Percentiles rank a stretch among this genome's conserved stretches.
phyloP scores from a whole-genome alignment of 2,113 vertebrate species.

The Neoarius graeffei region DNA sequence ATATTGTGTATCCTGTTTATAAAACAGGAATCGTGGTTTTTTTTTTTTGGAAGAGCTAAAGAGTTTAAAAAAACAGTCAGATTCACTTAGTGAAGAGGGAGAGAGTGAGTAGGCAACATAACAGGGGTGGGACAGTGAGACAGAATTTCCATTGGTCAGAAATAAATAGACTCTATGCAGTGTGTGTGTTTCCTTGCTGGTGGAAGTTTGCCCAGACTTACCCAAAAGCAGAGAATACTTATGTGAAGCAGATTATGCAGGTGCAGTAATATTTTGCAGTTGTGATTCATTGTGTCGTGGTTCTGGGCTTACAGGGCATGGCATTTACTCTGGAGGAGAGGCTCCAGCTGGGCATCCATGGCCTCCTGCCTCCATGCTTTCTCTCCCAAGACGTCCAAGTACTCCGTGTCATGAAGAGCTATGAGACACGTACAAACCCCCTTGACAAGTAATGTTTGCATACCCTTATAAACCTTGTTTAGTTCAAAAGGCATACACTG shows the following conservation, averaged over 20 bases:
- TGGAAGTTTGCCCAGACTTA: slow-evolving; percentile 28
- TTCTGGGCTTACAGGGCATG: slow-evolving; percentile 82
- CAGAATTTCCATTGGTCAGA: slow-evolving; percentile 68
- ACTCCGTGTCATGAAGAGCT: slow-evolving; percentile 92
- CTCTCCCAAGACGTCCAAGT: slow-evolving; percentile 93
- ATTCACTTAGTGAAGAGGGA: not conserved
- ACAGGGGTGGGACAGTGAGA: slow-evolving; percentile 65
- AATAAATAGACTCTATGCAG: slow-evolving; percentile 72
- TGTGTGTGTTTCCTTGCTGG: slow-evolving; percentile 34
- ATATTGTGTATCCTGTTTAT: not conserved
- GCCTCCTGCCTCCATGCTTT: slow-evolving; percentile 94
- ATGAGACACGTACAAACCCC: slow-evolving; percentile 83
- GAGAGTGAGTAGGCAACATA: slow-evolving; percentile 41
- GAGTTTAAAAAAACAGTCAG: not conserved
- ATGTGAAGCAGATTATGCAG: slow-evolving; percentile 20
- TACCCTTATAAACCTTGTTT: not conserved
- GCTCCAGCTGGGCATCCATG: slow-evolving; percentile 93
- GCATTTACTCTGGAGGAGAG: slow-evolving; percentile 95
- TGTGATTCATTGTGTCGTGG: slow-evolving; percentile 2
- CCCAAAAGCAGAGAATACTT: not conserved
- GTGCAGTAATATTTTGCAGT: not conserved
- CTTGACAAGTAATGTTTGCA: slow-evolving; percentile 84
- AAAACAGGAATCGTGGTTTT: not conserved
- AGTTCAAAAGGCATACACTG: not conserved
- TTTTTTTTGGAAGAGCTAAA: not conserved